Evolutionary conservation across 2,888 invertebrate genomes (phyloP).

Genomic region (Andrena minutula): DNA sequence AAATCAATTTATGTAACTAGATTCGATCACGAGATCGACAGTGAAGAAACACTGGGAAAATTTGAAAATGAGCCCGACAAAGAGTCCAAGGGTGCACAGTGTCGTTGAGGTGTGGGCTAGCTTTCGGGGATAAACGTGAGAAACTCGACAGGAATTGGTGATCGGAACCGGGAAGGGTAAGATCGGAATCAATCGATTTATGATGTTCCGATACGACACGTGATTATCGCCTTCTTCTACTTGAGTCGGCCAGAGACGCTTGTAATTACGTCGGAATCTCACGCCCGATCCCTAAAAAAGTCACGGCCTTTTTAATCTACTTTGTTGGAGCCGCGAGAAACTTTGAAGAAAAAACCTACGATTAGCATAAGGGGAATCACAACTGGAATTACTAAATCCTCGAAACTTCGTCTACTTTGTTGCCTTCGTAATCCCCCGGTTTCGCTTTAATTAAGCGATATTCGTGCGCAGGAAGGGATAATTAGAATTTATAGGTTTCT

Average conservation of each 20-base stretch:
- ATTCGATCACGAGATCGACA: not conserved
- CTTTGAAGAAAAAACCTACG: conserved; percentile 9
- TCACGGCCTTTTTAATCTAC: conserved; percentile 41
- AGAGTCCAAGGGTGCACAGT: not conserved
- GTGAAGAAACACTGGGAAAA: no score
- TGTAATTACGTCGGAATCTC: conserved; percentile 44
- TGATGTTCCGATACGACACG: conserved; percentile 18
- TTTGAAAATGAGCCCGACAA: not conserved
- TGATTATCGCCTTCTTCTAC: conserved; percentile 50
- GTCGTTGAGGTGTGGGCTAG: not conserved
- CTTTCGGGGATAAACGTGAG: not conserved
- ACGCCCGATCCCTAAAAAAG: not conserved
- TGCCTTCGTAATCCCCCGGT: conserved; percentile 33
- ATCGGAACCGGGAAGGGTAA: not conserved
- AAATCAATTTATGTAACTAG: not conserved
- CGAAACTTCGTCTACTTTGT: conserved; percentile 16
- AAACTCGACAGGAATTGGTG: not conserved
- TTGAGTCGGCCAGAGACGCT: conserved; percentile 29
- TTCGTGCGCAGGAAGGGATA: conserved; percentile 16
- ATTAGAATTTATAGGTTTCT: conserved; percentile 51
- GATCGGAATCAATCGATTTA: conserved; percentile 40
- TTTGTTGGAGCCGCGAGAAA: conserved; percentile 19
- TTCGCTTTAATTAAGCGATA: conserved; percentile 43
- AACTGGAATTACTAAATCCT: conserved; percentile 35
- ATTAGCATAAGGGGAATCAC: conserved; percentile 54